Evolutionary conservation across 2,888 invertebrate genomes (phyloP).

Genomic region (Microctonus hyperodae): DNA sequence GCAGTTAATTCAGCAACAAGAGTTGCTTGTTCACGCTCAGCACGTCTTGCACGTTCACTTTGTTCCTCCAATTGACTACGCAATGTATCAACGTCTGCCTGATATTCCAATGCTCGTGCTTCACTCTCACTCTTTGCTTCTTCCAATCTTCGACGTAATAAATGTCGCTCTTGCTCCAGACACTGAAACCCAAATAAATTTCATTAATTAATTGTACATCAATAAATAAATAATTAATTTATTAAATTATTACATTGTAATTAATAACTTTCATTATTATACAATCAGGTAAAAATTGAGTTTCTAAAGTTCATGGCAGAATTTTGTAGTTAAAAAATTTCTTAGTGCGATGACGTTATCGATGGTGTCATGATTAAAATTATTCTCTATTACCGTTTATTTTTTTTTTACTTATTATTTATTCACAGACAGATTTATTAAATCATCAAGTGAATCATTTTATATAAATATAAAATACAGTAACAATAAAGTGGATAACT

Average conservation of each 20-base stretch:
- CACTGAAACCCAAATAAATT: no score
- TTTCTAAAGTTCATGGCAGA: background rate
- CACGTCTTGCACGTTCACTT: conserved; percentile 64
- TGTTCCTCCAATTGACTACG: conserved; percentile 75
- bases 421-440: background rate
- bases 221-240: no score
- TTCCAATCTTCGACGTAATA: conserved; percentile 83
- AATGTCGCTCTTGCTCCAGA: conserved; percentile 92
- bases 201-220: no score
- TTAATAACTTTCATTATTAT: background rate
- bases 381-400: background rate
- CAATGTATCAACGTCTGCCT: conserved; percentile 85
- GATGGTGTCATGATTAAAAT: background rate
- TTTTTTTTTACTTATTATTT: background rate
- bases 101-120: conserved; percentile 83
- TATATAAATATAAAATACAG: background rate
- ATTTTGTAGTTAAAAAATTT: background rate
- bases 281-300: no score
- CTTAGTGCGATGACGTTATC: background rate
- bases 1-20: conserved; percentile 85
- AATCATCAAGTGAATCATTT: background rate
- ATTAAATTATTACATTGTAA: no score
- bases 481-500: background rate
- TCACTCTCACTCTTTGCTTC: conserved; percentile 90
- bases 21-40: conserved; percentile 80